Evolutionary conservation across 2,888 invertebrate species (phyloP), one percentile per base, ranked within the genome.

Genomic region (Euzophera pinguis): DNA sequence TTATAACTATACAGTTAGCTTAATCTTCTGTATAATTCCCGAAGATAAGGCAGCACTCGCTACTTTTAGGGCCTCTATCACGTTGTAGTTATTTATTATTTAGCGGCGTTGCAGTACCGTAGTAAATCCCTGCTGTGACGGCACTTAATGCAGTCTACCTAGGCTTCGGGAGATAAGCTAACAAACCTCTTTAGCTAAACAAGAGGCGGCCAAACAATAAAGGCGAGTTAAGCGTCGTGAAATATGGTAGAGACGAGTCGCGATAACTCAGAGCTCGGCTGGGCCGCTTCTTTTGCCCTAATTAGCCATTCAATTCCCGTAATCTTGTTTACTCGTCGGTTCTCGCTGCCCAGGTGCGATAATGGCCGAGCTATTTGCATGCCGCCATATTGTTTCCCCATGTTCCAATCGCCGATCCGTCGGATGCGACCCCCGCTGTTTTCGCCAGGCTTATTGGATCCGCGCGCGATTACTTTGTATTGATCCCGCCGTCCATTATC

Each of bases 281-380:
- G 72, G 75, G 75, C 73, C 75, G 83, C 84, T 87, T 88, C 85
- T 89, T 89, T 89, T 89, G 78, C 85, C 81, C 86, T 89, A 88
- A 90, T 90, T 89, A 90, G 89, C 84, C 85, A 89, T 89, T 90
- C 90, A 85, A 87, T 89, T 86, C 88, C 83, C 89, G 89, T 89
- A 89, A 88, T 89, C 86, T 89, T 90, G 89, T 89, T 89, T 87
- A 86, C 88, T 84, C 83, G 87, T 73, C 78, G 83, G 77, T 76
- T 73, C 75, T 71, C 73, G 80, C 86, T 84, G 87, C 80, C 86
- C 90, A 89, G 90, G 90, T 90, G 90, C 86, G 89, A 89, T 90
- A 90, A 90, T 90, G 86, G 90, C 83, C 81, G 81, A 76, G 86
- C 83, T 88, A 90, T 90, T 90, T 90, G 89, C 89, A 90, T 90